These are phyloP conservation scores for Crocodylus rhombifer DNA, from an alignment of 2,797 vertebrate genomes.

Conservation along the genomic window DNA sequence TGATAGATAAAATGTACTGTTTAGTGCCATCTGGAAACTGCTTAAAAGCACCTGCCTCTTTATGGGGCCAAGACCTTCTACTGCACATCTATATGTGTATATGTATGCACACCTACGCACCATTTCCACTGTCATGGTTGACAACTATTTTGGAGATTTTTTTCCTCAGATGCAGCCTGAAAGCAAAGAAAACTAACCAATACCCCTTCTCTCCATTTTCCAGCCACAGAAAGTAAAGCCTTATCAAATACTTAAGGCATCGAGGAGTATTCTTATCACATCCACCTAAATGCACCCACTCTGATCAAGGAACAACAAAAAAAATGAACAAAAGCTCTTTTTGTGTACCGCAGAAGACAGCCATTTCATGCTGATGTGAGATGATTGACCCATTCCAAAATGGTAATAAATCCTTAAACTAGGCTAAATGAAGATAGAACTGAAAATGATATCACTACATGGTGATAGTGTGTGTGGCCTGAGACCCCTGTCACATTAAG, in stretches of 20 bases:
- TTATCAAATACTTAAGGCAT: conserved; percentile 20
- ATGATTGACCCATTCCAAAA: neutral
- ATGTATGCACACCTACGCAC: rapidly evolving
- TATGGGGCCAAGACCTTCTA: conserved; percentile 24
- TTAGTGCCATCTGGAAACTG: conserved; percentile 74
- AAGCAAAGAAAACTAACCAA: conserved; percentile 45
- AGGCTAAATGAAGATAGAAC: neutral
- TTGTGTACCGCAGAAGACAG: conserved; percentile 29
- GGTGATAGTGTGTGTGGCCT: neutral
- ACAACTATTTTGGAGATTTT: neutral
- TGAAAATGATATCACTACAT: neutral
- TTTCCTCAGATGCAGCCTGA: neutral
- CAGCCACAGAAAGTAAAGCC: neutral
- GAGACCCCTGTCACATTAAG: neutral
- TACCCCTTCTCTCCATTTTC: neutral
- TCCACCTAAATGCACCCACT: neutral
- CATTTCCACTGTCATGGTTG: neutral
- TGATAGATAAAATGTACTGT: conserved; percentile 70
- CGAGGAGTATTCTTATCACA: conserved; percentile 8
- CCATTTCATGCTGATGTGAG: neutral
- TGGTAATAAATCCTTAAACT: neutral
- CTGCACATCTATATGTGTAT: conserved; percentile 22
- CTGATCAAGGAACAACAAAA: neutral
- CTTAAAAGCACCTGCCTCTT: conserved; percentile 63
- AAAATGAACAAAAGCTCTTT: conserved; percentile 51